These are phyloP conservation scores for Colius striatus DNA, from an alignment of 2,113 vertebrate genomes.

Conservation along the genomic window DNA sequence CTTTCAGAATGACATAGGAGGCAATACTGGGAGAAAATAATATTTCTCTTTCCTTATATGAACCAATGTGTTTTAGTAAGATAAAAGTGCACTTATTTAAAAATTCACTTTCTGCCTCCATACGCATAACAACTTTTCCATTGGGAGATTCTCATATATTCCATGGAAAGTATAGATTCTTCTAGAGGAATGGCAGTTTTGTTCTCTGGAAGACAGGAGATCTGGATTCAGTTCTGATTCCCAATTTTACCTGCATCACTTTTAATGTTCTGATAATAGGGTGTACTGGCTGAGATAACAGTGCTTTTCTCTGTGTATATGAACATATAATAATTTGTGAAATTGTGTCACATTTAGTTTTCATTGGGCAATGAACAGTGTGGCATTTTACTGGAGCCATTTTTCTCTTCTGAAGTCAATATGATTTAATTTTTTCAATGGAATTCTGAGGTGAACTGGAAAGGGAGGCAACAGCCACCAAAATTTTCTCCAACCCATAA, in stretches of 20 bases:
- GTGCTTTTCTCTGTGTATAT: background rate
- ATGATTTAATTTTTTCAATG: background rate
- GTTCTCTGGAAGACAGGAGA: background rate
- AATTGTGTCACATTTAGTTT: background rate
- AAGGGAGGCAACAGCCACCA: background rate
- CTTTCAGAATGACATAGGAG: background rate
- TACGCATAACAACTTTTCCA: background rate
- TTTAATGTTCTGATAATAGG: background rate
- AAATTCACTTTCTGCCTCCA: background rate
- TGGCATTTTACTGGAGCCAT: background rate
- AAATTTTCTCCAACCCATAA: background rate
- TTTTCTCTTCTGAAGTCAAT: background rate
- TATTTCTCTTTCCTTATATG: background rate
- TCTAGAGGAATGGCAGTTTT: background rate
- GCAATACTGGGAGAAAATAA: background rate
- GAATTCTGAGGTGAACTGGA: background rate
- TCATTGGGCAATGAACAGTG: background rate
- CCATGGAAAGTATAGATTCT: background rate
- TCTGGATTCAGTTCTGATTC: background rate
- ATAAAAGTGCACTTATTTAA: background rate
- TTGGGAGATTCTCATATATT: background rate
- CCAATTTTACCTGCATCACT: background rate
- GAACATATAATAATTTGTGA: background rate
- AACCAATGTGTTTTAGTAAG: background rate
- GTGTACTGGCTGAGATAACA: background rate